A percentile compares a stretch with the other conserved stretches of the same genome.
Conservation (phyloP, 2,888 invertebrate species). For the Chaitophorus viminalis region DNA sequence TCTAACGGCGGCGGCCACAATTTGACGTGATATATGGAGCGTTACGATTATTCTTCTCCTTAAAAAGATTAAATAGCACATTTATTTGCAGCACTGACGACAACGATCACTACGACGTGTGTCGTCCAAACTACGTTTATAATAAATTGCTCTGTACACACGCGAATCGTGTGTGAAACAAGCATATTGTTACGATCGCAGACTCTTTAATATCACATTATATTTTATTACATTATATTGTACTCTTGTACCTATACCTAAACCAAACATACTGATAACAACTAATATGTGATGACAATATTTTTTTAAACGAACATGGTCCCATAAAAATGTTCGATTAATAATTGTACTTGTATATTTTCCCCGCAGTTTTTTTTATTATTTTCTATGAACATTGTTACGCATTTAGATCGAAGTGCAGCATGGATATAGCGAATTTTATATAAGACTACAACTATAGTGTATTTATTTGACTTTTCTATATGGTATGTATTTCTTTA, state of each 20-base stretch:
- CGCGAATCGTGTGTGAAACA: neutral
- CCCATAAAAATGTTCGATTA: neutral
- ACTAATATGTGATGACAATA: neutral
- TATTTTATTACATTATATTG: neutral
- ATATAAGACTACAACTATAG: too few species aligned
- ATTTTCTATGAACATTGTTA: too few species aligned
- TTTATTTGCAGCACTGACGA: constrained; percentile 15
- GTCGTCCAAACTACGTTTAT: constrained; percentile 15
- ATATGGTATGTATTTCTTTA: too few species aligned
- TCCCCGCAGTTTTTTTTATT: neutral
- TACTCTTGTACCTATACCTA: neutral
- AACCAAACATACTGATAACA: neutral
- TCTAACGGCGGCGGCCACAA: neutral
- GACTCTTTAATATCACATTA: neutral
- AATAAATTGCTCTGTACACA: neutral
- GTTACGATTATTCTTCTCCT: constrained; percentile 25
- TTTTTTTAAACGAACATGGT: neutral
- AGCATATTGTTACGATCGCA: neutral
- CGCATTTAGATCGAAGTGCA: too few species aligned
- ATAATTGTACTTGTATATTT: neutral
- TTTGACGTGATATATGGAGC: constrained; percentile 43
- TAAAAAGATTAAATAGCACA: constrained; percentile 27
- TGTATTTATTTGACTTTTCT: too few species aligned
- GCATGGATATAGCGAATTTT: too few species aligned
- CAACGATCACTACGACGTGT: neutral